A percentile compares a stretch with the other conserved stretches of the same genome.
Conservation (phyloP, 2,113 vertebrate genomes). For the Lasiurus cinereus region DNA sequence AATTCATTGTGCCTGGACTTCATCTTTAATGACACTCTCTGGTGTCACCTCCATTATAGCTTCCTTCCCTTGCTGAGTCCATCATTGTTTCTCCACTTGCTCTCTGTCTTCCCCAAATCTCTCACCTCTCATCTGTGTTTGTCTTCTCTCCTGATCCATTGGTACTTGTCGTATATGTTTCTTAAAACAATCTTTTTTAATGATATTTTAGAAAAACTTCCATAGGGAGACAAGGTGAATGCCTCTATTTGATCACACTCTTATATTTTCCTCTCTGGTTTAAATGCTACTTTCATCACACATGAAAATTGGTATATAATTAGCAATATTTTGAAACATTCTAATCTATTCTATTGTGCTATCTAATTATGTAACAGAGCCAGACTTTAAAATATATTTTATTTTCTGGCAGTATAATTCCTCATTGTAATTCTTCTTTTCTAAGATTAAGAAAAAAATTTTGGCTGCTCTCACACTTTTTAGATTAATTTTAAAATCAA, state of each 20-base stretch:
- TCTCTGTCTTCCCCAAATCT: not conserved
- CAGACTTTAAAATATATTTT: slow-evolving; percentile 71
- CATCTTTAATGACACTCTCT: not conserved
- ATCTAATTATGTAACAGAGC: slow-evolving; percentile 58
- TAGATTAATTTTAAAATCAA: slow-evolving; percentile 67
- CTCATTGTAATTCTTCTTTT: slow-evolving; percentile 68
- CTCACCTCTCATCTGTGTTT: not conserved
- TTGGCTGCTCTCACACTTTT: slow-evolving; percentile 53
- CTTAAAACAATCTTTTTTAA: not conserved
- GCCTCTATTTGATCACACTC: not conserved
- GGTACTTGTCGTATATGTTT: not conserved
- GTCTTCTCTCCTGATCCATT: slow-evolving; percentile 14
- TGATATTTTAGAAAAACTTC: slow-evolving; percentile 38
- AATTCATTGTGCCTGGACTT: not conserved
- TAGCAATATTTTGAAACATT: slow-evolving; percentile 63
- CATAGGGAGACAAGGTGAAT: not conserved
- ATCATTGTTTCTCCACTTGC: not conserved
- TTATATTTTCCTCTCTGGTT: not conserved
- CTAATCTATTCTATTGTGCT: slow-evolving; percentile 32
- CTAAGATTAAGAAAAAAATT: slow-evolving; percentile 22
- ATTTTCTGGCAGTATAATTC: slow-evolving; percentile 60
- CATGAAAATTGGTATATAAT: slow-evolving; percentile 53
- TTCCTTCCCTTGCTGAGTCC: not conserved
- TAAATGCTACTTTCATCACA: slow-evolving; percentile 59
- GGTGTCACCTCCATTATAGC: accelerated